Percentiles rank a stretch among this genome's conserved stretches.
phyloP scores from a whole-genome alignment of 53 echinoderm and acorn worm genomes.

The Crossaster papposus region DNA sequence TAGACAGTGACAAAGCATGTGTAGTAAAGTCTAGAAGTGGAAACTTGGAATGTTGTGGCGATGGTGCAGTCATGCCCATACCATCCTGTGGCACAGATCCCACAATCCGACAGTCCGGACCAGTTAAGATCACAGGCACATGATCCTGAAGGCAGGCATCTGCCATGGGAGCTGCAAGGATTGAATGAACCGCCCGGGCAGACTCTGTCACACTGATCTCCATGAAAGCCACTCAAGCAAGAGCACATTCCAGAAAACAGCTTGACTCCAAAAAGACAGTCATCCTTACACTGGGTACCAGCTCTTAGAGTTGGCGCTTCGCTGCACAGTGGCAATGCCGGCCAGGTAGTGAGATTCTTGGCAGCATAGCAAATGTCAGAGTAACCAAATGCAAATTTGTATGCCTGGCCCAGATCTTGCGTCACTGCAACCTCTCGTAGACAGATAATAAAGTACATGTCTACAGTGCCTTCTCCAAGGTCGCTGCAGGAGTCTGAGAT shows the following conservation, averaged over 20 bases:
- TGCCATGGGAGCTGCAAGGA: constrained; percentile 75
- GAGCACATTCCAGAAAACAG: constrained; percentile 34
- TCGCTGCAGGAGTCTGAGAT: constrained; percentile 64
- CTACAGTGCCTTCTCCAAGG: constrained; percentile 59
- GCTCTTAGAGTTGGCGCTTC: constrained; percentile 72
- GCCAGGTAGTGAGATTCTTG: constrained; percentile 78
- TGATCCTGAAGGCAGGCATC: constrained; percentile 58
- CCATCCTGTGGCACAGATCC: constrained; percentile 69
- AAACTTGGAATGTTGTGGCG: constrained; percentile 18
- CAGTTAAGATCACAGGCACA: constrained; percentile 89
- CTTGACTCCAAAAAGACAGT: constrained; percentile 78
- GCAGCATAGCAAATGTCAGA: constrained; percentile 83
- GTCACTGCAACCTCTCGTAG: constrained; percentile 68
- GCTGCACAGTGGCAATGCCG: constrained; percentile 71
- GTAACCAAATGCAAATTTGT: constrained; percentile 80
- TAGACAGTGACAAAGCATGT: constrained; percentile 63
- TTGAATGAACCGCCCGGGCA: constrained; percentile 74
- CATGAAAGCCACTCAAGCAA: constrained; percentile 78
- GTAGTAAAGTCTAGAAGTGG: constrained; percentile 29
- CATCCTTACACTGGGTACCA: constrained; percentile 79
- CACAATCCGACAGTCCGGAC: constrained; percentile 71
- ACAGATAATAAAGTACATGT: constrained; percentile 71
- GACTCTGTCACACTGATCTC: constrained; percentile 70
- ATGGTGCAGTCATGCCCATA: constrained; percentile 82
- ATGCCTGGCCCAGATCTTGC: constrained; percentile 63